phyloP scores from a whole-genome alignment of 2,888 invertebrate species.

The Pardosa pseudoannulata region DNA sequence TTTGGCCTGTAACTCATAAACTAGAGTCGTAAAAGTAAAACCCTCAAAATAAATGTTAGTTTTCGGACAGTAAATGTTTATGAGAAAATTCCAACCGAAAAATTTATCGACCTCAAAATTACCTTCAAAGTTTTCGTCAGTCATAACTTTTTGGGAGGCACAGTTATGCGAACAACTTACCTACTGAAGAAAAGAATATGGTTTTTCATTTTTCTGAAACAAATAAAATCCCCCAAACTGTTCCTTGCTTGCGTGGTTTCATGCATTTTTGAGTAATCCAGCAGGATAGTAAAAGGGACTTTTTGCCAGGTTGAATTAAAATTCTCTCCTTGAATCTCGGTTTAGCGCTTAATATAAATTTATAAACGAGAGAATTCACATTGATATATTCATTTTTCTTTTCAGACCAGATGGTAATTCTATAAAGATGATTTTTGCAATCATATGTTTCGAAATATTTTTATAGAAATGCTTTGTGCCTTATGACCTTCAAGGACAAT shows the following conservation, averaged over 20 bases:
- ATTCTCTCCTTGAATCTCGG: too few relatives aligned
- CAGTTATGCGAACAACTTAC: constrained; percentile 23
- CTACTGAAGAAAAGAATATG: constrained; percentile 9
- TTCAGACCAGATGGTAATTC: too few relatives aligned
- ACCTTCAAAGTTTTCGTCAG: constrained; percentile 31
- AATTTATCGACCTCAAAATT: constrained; percentile 69
- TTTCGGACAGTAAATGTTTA: constrained; percentile 42
- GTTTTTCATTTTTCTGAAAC: background rate
- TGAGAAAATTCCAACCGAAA: constrained; percentile 46
- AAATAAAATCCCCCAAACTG: background rate
- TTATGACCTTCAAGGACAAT: too few relatives aligned
- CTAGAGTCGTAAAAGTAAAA: constrained; percentile 43
- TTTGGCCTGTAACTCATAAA: constrained; percentile 40
- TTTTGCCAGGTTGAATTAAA: background rate
- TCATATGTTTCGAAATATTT: too few relatives aligned
- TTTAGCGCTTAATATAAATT: too few relatives aligned
- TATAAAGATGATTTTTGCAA: too few relatives aligned
- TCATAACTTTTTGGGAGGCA: constrained; percentile 40
- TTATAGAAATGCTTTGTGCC: too few relatives aligned
- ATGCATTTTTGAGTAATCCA: background rate
- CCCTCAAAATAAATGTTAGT: constrained; percentile 19
- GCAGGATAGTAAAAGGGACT: background rate
- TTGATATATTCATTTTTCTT: too few relatives aligned
- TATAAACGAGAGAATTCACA: too few relatives aligned
- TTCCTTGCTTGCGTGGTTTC: background rate